These are phyloP conservation scores for Hyppa rectilinea DNA, from an alignment of 2,888 invertebrate species.

Conservation along the genomic window DNA sequence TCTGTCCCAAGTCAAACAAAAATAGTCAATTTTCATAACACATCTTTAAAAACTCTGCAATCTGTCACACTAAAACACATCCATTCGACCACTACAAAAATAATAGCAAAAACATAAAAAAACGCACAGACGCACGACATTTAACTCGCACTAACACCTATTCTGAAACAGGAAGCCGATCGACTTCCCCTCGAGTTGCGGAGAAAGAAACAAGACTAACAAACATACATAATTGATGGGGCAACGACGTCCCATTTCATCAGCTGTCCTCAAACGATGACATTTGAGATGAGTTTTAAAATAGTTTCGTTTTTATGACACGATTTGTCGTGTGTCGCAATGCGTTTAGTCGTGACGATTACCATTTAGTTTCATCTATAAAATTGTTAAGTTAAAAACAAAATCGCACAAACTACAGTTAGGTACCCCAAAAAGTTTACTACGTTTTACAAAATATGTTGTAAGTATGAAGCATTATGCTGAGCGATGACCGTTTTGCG, in stretches of 20 bases:
- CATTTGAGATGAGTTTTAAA: constrained; percentile 75
- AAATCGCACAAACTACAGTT: background rate
- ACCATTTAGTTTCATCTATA: background rate
- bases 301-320: constrained; percentile 55
- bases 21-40: background rate
- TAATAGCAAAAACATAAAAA: constrained; percentile 50
- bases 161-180: constrained; percentile 73
- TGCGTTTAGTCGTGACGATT: constrained; percentile 13
- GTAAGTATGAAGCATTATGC: too few relatives aligned
- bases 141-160: constrained; percentile 67
- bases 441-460: too few relatives aligned
- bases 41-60: constrained; percentile 11
- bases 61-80: constrained; percentile 31
- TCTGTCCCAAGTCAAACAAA: constrained; percentile 3
- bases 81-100: constrained; percentile 41
- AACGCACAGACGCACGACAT: constrained; percentile 64
- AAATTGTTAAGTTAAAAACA: background rate
- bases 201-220: constrained; percentile 66
- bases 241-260: constrained; percentile 77
- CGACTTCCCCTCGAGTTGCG: constrained; percentile 66
- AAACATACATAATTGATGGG: constrained; percentile 76
- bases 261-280: constrained; percentile 76
- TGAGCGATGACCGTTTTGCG: too few relatives aligned
- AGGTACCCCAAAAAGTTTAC: background rate
- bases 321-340: constrained; percentile 26